Evolutionary conservation across 2,113 vertebrate species (phyloP), one percentile per base, ranked within the genome.

Genomic region (Otus sunia): DNA sequence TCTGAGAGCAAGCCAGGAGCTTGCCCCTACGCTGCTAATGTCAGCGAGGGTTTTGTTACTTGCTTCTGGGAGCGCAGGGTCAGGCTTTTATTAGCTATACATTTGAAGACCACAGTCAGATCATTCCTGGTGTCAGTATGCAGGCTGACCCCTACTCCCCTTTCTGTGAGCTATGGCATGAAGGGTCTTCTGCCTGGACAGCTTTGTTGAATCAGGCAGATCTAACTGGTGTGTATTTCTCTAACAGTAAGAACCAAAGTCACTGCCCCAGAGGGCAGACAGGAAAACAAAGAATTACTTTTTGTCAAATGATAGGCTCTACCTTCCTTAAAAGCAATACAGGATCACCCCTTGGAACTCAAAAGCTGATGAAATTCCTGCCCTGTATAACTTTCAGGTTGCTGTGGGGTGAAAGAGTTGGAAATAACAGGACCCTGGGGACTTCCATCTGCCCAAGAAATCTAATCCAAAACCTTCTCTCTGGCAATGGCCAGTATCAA

Each of bases 361-460:
- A 75, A 72, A 64, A 90, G 15, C 39, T 56, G 81, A 63, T 89
- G 39, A 69, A 88, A 90, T 76, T 83, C 82, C 67, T 88, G 75
- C 55, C 56, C 59, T 84, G 13, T 53, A 0, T 47, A 88, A 80
- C 79, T 93, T 92, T 32, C 81, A 92, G 43, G 41, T 19, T 93
- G 69, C 68, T 78, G 68, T 11, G 26, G 53, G 62, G 41, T 63
- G n/a, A 87, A 92, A 41, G 62, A 73, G 41, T 3, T 77, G 82
- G 75, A 94, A 93, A 74, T 94, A 96, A 95, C 90, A 96, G 88
- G 55, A 59, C 85, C 19, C 63, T 29, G 47, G 86, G 50, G 82
- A 84, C 32, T 71, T 63, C 29, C 25, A 62, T 58, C 53, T 62
- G 37, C 37, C 93, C 53, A 58, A 32, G 58, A 76, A 37, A 82